phyloP scores from a whole-genome alignment of 2,113 vertebrate genomes.

The Isurus oxyrinchus region DNA sequence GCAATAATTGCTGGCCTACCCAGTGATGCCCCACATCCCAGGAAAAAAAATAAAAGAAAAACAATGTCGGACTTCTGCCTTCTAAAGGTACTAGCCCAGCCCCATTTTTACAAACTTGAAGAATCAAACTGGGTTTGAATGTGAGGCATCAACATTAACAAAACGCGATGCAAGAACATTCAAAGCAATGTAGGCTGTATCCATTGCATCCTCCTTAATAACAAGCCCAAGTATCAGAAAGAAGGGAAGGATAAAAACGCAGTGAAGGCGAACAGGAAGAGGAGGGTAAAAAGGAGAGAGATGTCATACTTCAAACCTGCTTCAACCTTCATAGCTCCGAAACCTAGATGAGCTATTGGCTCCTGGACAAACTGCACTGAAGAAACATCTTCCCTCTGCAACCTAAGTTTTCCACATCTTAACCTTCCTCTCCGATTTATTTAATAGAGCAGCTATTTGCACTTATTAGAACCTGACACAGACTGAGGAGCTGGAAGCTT shows the following conservation, averaged over 20 bases:
- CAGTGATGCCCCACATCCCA: too few relatives aligned
- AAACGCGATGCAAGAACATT: too few relatives aligned
- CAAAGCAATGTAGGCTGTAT: too few relatives aligned
- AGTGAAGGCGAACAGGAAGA: background rate
- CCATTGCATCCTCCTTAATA: too few relatives aligned
- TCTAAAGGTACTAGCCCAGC: too few relatives aligned
- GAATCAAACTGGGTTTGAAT: too few relatives aligned
- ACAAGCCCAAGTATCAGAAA: background rate
- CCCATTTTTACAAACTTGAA: too few relatives aligned
- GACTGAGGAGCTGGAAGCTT: background rate
- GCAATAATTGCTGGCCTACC: too few relatives aligned
- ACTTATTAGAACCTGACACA: background rate
- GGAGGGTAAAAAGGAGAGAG: background rate
- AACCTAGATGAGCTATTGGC: background rate
- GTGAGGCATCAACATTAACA: too few relatives aligned
- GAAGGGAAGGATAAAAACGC: background rate
- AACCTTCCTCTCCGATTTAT: background rate
- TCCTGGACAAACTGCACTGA: background rate
- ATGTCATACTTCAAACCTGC: background rate
- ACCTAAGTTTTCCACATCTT: background rate
- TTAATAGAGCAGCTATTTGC: background rate
- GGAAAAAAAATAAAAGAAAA: too few relatives aligned
- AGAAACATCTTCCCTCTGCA: background rate
- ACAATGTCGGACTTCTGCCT: too few relatives aligned
- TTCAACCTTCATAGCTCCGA: background rate